Evolutionary conservation across 1,140 invertebrate genomes (phyloP).

Genomic region (Zaprionus davidi): DNA sequence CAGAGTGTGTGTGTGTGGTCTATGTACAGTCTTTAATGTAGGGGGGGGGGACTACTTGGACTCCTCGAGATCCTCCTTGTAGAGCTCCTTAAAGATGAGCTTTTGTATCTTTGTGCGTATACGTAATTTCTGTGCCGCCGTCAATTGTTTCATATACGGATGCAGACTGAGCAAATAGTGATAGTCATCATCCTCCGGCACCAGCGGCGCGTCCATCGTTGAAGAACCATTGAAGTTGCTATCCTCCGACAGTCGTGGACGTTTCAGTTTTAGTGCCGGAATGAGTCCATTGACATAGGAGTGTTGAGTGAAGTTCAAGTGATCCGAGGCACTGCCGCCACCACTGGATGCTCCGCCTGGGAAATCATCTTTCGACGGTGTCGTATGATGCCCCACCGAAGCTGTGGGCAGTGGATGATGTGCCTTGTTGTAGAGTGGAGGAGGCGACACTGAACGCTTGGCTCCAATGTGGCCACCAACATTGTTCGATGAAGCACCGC

Average conservation of each 20-base stretch:
- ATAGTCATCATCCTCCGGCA: slow-evolving; percentile 83
- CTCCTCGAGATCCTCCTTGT: slow-evolving; percentile 83
- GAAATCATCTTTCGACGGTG: slow-evolving; percentile 62
- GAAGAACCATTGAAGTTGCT: slow-evolving; percentile 83
- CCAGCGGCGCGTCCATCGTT: slow-evolving; percentile 74
- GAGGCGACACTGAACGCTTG: slow-evolving; percentile 78
- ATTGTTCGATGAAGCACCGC: slow-evolving; percentile 38
- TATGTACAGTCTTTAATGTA: slow-evolving; percentile 74
- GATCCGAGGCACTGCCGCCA: slow-evolving; percentile 37
- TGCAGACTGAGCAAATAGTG: slow-evolving; percentile 82
- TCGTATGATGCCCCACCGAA: slow-evolving; percentile 49
- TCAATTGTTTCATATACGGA: slow-evolving; percentile 83
- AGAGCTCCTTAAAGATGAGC: slow-evolving; percentile 83
- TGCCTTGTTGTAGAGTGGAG: slow-evolving; percentile 77
- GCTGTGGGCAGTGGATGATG: slow-evolving; percentile 72
- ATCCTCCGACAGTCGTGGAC: slow-evolving; percentile 76
- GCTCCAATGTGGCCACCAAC: slow-evolving; percentile 31
- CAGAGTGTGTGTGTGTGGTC: slow-evolving; percentile 9
- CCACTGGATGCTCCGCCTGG: slow-evolving; percentile 10
- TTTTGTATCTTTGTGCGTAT: slow-evolving; percentile 84
- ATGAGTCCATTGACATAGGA: slow-evolving; percentile 80
- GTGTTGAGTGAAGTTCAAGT: slow-evolving; percentile 78
- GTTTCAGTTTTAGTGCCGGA: slow-evolving; percentile 76
- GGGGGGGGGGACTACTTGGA: slow-evolving; percentile 66
- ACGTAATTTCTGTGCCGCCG: slow-evolving; percentile 77